Evolutionary conservation across 2,888 invertebrate genomes (phyloP).

Genomic region (Amphimallon solstitiale): DNA sequence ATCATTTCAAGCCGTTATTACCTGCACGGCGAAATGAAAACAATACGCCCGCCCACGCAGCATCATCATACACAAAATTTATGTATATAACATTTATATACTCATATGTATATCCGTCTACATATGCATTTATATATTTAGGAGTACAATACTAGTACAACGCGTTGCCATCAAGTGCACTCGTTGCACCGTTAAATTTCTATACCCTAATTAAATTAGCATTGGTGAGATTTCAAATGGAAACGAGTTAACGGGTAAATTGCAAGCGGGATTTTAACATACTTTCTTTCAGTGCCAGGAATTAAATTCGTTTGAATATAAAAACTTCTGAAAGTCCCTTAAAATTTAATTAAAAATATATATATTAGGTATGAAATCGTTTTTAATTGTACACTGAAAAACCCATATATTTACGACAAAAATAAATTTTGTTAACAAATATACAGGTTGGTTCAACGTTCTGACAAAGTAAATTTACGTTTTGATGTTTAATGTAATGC

Average conservation of each 20-base stretch:
- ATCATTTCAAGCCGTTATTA: not conserved
- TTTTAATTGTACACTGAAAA: no score
- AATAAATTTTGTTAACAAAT: no score
- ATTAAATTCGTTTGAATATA: no score
- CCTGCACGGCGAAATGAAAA: not conserved
- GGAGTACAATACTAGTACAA: not conserved
- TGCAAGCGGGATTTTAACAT: no score
- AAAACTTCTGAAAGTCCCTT: no score
- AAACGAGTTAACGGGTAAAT: not conserved
- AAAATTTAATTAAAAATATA: no score
- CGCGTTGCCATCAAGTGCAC: slow-evolving; percentile 18
- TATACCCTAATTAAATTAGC: slow-evolving; percentile 21
- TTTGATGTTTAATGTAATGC: no score
- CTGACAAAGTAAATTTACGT: no score
- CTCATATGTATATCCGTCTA: not conserved
- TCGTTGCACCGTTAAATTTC: slow-evolving; percentile 13
- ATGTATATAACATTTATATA: not conserved
- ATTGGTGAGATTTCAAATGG: slow-evolving; percentile 20
- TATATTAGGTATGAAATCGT: no score
- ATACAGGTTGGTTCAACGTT: no score
- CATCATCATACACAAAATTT: not conserved
- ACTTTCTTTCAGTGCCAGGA: no score
- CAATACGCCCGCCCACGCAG: not conserved
- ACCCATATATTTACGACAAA: no score
- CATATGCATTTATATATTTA: not conserved